Conservation (phyloP, 1,140 invertebrate genomes). For the Hermatobates lingyangjiaoensis region DNA sequence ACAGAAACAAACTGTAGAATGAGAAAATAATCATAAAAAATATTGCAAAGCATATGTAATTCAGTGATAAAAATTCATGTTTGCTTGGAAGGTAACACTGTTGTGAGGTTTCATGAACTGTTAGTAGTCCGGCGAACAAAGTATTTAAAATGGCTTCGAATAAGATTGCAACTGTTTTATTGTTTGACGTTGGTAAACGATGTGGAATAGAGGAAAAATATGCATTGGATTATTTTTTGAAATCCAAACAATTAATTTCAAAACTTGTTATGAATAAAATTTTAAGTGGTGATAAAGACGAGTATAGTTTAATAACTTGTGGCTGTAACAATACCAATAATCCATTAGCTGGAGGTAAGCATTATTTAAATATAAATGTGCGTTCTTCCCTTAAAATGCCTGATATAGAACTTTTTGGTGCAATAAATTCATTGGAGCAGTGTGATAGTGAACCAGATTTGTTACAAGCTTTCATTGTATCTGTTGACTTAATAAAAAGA, state of each 20-base stretch:
- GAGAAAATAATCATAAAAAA: too few relatives aligned
- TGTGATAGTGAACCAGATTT: constrained; percentile 1
- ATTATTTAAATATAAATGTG: constrained; percentile 2
- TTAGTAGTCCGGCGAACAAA: too few relatives aligned
- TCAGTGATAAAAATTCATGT: too few relatives aligned
- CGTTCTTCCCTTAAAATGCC: neutral
- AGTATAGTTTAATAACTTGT: neutral
- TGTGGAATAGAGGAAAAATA: neutral
- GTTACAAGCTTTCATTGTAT: constrained; percentile 4
- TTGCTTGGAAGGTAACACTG: too few relatives aligned
- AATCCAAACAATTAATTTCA: neutral
- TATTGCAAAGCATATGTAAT: too few relatives aligned
- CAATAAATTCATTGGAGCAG: neutral
- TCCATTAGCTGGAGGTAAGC: neutral
- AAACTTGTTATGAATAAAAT: neutral
- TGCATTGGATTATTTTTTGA: neutral
- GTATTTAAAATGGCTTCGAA: too few relatives aligned
- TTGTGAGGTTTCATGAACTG: too few relatives aligned
- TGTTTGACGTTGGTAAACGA: neutral
- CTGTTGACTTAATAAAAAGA: constrained; percentile 6
- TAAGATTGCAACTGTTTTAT: neutral
- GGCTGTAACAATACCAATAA: neutral
- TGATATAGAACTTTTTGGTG: neutral
- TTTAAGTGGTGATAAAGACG: neutral
- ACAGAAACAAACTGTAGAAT: too few relatives aligned